Conservation (phyloP, 2,113 vertebrate species). For the Pterocles gutturalis region DNA sequence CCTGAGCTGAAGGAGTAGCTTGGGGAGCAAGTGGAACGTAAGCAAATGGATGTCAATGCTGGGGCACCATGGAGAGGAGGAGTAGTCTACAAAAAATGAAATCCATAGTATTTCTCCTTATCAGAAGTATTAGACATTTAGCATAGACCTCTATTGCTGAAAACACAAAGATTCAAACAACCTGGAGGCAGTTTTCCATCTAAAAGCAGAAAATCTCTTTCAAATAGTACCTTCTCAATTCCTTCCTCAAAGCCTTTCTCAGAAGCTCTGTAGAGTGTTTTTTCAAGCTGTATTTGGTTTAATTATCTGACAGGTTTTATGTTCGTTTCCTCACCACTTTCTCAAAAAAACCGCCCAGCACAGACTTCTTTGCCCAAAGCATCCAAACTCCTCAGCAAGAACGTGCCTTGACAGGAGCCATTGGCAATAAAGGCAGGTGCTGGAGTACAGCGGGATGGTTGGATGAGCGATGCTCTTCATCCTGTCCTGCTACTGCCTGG, state of each 20-base stretch:
- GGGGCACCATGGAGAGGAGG: background rate
- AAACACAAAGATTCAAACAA: background rate
- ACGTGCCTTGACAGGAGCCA: background rate
- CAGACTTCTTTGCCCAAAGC: background rate
- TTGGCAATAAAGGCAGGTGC: fast-evolving
- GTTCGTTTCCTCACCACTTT: background rate
- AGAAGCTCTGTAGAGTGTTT: background rate
- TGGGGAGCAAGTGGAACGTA: fast-evolving
- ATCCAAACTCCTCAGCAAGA: background rate
- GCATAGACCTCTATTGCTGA: background rate
- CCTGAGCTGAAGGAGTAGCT: fast-evolving
- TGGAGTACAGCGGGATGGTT: background rate
- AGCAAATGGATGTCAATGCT: background rate
- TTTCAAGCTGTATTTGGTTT: background rate
- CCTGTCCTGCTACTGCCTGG: background rate
- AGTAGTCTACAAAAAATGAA: background rate
- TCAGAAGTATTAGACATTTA: background rate
- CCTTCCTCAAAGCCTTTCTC: background rate
- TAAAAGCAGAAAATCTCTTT: background rate
- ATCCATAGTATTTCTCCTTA: background rate
- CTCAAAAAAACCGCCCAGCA: background rate
- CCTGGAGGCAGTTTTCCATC: background rate
- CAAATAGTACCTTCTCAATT: background rate
- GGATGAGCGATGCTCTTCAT: background rate
- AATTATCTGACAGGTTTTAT: background rate